phyloP scores from a whole-genome alignment of 2,113 vertebrate genomes.

The Bungarus multicinctus region DNA sequence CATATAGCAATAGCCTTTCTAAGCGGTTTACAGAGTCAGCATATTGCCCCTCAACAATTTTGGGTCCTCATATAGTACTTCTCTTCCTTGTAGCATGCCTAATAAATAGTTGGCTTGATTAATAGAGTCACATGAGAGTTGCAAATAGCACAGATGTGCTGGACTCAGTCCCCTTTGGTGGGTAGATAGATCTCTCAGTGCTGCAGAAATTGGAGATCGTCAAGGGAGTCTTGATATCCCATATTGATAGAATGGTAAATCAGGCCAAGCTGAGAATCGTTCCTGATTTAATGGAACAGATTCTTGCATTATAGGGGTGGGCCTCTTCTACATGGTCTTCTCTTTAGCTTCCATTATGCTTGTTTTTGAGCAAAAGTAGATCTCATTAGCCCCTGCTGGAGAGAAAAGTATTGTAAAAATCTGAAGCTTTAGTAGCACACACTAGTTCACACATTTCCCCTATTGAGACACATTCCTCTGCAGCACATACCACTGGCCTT shows the following conservation, averaged over 20 bases:
- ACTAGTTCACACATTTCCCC: slow-evolving; percentile 6
- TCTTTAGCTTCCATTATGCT: not conserved
- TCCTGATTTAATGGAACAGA: not conserved
- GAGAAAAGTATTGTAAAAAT: not conserved
- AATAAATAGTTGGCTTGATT: not conserved
- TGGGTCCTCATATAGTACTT: not conserved
- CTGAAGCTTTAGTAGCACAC: not conserved
- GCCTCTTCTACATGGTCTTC: not conserved
- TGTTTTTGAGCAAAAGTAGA: not conserved
- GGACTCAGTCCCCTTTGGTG: not conserved
- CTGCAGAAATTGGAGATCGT: not conserved
- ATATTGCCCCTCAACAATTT: too few species aligned
- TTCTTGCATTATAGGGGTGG: not conserved
- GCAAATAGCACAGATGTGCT: not conserved
- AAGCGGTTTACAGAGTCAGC: too few species aligned
- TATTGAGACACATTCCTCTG: not conserved
- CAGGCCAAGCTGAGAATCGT: not conserved
- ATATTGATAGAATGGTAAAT: not conserved
- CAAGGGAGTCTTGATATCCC: not conserved
- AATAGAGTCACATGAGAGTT: not conserved
- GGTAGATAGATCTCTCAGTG: not conserved
- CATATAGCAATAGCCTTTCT: not conserved
- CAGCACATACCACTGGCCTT: accelerated
- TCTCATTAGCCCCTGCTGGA: not conserved
- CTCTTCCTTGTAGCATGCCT: not conserved